Base-by-base conservation (phyloP, 2,888 invertebrate genomes). In the Zonitis immaculata region DNA sequence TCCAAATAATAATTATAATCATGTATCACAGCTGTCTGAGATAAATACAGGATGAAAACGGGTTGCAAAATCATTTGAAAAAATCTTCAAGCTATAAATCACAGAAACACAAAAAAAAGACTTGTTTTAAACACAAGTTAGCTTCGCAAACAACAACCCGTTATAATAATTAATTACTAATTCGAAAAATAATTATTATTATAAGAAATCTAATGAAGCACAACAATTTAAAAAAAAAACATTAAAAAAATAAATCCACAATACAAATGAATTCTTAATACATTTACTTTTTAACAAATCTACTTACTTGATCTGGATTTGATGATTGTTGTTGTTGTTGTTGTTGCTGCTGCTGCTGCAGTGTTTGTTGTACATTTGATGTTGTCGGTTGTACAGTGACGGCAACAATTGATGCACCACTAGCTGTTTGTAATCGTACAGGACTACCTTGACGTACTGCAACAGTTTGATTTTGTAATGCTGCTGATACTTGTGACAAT, bases 381-480 rank as follows among this genome's bases (percentile, higher is more conserved):
- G 59, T 51, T 18, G 63, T 56, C 0, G 65, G 62, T 58, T 82
- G 82, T 7, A 82, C 80, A 11, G 80, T 77, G 14, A 85, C 84
- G 4, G 83, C 80, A 7, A 85, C 77, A 22, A 82, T 70, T 27
- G 81, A 81, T 6, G 79, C 77, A 30, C 78, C 49, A 73, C 74
- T 47, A 71, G 47, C 75, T 66, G 50, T 79, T 77, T 18, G 82
- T 78, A 70, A 76, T 47, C 82, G 79, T 22, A 85, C 83, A 52
- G 83, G 85, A 67, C 82, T 83, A 58, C 76, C 79, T 62, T 82
- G 81, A 1, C 81, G 72, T 27, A 76, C 73, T 5, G 68, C 65
- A 16, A 74, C 70, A 54, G 70, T 69, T 73, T 77, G 82, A 67
- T 76, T 80, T 72, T 58, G 80, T 63, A 77, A 80, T 54, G 74